Evolutionary conservation across 1,140 invertebrate species (phyloP).

Genomic region (Prorops nasuta): DNA sequence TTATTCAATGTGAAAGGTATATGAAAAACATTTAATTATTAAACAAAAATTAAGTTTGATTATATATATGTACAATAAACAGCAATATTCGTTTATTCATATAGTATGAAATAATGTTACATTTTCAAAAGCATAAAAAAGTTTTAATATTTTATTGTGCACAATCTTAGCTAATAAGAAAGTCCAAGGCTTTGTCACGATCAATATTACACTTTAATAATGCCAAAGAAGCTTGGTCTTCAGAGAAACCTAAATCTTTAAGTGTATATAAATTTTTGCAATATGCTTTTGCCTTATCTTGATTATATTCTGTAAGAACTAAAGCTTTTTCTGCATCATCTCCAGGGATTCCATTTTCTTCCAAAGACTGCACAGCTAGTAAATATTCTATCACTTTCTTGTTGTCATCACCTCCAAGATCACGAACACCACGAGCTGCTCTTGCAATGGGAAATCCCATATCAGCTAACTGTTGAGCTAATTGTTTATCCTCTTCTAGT

Average conservation of each 20-base stretch:
- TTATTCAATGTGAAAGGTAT: background rate
- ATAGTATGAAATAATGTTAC: too few species aligned
- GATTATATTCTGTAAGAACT: slow-evolving; percentile 51
- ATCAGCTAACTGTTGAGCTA: slow-evolving; percentile 70
- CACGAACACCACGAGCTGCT: slow-evolving; percentile 71
- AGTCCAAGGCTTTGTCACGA: slow-evolving; percentile 82
- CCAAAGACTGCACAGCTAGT: slow-evolving; percentile 55
- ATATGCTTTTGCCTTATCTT: slow-evolving; percentile 56
- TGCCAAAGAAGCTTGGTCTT: slow-evolving; percentile 72
- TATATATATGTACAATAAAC: too few species aligned
- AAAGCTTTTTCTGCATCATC: slow-evolving; percentile 60
- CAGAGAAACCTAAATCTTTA: slow-evolving; percentile 79
- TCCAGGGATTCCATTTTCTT: slow-evolving; percentile 72
- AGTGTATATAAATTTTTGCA: slow-evolving; percentile 65
- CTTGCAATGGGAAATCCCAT: slow-evolving; percentile 85
- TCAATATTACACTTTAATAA: slow-evolving; percentile 76
- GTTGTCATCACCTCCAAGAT: slow-evolving; percentile 72
- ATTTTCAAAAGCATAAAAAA: too few species aligned
- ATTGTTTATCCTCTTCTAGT: slow-evolving; percentile 59
- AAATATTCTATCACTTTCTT: slow-evolving; percentile 71
- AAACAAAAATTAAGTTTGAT: background rate
- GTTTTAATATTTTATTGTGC: background rate
- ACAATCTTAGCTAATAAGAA: slow-evolving; percentile 69
- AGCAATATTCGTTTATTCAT: too few species aligned
- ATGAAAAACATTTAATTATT: background rate